phyloP scores from a whole-genome alignment of 2,113 vertebrate species.

The Fulica atra region DNA sequence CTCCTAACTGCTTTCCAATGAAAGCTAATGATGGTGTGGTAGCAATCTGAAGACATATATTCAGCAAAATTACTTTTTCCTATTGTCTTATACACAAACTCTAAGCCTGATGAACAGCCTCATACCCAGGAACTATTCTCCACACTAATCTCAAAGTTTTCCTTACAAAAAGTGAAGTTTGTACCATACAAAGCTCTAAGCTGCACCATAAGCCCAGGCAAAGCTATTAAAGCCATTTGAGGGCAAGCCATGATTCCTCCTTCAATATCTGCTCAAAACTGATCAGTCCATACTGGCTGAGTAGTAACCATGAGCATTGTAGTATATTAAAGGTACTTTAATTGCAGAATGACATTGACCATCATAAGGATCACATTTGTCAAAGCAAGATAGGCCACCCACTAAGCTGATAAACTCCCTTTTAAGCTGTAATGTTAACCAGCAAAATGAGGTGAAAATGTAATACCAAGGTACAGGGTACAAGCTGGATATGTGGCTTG shows the following conservation, averaged over 20 bases:
- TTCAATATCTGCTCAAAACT: background rate
- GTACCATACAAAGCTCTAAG: background rate
- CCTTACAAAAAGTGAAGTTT: too few species aligned
- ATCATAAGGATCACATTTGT: background rate
- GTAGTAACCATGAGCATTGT: background rate
- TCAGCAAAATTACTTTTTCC: background rate
- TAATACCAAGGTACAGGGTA: background rate
- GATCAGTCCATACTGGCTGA: background rate
- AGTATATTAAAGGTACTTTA: background rate
- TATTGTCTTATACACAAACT: background rate
- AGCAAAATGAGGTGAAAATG: background rate
- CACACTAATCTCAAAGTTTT: background rate
- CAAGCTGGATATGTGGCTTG: accelerated
- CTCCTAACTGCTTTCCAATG: background rate
- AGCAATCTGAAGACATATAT: slow-evolving; percentile 8
- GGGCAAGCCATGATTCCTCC: background rate
- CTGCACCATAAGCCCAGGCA: background rate
- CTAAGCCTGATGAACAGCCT: background rate
- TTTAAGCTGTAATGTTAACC: background rate
- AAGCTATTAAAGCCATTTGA: background rate
- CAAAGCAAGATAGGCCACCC: background rate
- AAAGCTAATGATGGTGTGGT: background rate
- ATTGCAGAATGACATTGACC: background rate
- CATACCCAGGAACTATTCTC: background rate
- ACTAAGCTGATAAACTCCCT: background rate